phyloP scores from a whole-genome alignment of 37 sponge, comb jelly and placozoan species.

The Haliclona indistincta region DNA sequence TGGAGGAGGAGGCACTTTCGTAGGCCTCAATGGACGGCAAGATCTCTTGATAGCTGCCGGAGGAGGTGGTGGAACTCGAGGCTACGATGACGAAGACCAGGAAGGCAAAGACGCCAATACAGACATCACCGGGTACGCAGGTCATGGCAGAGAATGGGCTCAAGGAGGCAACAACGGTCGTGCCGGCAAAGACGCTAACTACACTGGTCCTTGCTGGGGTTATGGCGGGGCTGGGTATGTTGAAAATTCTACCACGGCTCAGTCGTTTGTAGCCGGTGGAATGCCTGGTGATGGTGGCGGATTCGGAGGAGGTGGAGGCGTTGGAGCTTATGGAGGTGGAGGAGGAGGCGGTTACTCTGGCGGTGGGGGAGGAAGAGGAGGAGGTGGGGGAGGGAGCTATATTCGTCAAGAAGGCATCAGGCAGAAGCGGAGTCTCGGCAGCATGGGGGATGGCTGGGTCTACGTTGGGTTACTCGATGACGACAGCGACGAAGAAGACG shows the following conservation, averaged over 20 bases:
- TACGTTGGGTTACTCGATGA: not conserved
- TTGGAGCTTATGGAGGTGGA: conserved; percentile 78
- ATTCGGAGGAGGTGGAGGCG: conserved; percentile 80
- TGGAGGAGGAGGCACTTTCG: conserved; percentile 79
- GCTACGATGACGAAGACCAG: conserved; percentile 65
- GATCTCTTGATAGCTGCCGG: conserved; percentile 65
- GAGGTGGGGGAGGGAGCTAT: conserved; percentile 76
- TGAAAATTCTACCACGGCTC: conserved; percentile 41
- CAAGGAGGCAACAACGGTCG: conserved; percentile 60
- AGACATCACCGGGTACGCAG: conserved; percentile 17
- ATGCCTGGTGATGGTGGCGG: conserved; percentile 56
- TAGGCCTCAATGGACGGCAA: conserved; percentile 50
- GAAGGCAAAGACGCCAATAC: conserved; percentile 67
- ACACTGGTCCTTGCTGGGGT: conserved; percentile 65
- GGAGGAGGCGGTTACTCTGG: conserved; percentile 75
- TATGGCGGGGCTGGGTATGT: conserved; percentile 73
- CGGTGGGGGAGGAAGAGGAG: conserved; percentile 69
- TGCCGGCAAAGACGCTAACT: conserved; percentile 63
- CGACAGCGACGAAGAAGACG: no score
- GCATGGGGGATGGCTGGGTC: conserved; percentile 36
- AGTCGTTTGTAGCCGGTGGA: conserved; percentile 69
- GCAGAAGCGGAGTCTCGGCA: conserved; percentile 28
- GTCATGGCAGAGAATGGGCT: conserved; percentile 63
- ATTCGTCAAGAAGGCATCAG: conserved; percentile 31
- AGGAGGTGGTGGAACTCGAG: conserved; percentile 79